A percentile compares a stretch with the other conserved stretches of the same genome.
Evolutionary conservation across 2,113 vertebrate species (phyloP).

Genomic region (Syrrhaptes paradoxus): DNA sequence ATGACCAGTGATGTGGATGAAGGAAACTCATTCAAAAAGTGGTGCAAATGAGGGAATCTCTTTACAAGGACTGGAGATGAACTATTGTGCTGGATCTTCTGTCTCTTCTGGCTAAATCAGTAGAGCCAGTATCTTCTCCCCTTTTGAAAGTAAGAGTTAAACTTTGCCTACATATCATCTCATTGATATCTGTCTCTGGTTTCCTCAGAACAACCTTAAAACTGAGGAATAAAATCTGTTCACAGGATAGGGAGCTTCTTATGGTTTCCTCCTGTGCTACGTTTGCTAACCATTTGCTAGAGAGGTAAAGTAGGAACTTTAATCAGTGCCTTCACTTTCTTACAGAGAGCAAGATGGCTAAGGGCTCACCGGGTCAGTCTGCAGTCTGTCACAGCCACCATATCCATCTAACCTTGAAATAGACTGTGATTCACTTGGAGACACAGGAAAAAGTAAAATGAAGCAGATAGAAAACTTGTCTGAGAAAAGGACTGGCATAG

Average conservation of each 20-base stretch:
- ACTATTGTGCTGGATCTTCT: neutral
- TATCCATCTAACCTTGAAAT: neutral
- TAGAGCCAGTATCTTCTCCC: neutral
- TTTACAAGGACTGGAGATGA: neutral
- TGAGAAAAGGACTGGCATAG: neutral
- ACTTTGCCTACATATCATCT: neutral
- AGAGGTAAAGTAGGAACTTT: neutral
- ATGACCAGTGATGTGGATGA: neutral
- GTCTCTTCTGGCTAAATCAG: neutral
- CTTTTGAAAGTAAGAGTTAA: neutral
- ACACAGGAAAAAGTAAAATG: neutral
- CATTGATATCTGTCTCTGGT: neutral
- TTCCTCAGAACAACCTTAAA: neutral
- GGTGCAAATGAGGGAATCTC: neutral
- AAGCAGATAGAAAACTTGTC: neutral
- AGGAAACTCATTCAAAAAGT: neutral
- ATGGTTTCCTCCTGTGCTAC: neutral
- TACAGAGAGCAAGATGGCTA: neutral
- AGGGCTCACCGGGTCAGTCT: neutral
- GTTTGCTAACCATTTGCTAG: neutral
- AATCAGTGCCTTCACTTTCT: neutral
- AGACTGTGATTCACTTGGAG: neutral
- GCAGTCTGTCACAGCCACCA: neutral
- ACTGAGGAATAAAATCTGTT: neutral
- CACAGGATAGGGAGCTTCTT: neutral